Percentiles rank a stretch among this genome's conserved stretches.
Conservation (phyloP, 2,797 vertebrate species). For the Manis pentadactyla region DNA sequence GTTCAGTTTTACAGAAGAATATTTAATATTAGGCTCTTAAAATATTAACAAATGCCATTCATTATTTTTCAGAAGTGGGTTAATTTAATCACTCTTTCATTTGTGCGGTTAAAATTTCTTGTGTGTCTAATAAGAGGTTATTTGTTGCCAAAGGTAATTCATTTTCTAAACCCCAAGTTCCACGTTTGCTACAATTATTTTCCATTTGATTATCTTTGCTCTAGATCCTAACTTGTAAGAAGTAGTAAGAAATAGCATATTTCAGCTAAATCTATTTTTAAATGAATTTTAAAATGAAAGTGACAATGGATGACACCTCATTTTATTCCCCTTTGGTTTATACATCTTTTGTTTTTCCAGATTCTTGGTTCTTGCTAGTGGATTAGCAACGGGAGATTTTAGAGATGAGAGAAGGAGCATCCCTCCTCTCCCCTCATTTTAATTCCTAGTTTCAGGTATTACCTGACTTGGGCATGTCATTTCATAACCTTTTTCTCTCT, state of each 20-base stretch:
- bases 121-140: background rate
- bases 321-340: constrained; percentile 43
- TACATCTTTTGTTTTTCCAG: background rate
- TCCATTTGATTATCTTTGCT: constrained; percentile 32
- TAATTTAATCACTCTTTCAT: background rate
- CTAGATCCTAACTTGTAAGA: background rate
- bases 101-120: background rate
- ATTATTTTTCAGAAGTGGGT: background rate
- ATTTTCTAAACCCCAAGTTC: background rate
- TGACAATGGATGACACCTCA: background rate
- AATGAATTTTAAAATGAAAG: background rate
- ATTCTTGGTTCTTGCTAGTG: background rate
- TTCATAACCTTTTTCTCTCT: background rate
- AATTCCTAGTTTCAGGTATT: background rate
- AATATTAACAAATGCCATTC: constrained; percentile 5
- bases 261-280: constrained; percentile 7
- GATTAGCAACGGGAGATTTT: constrained; percentile 3
- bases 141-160: background rate
- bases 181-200: constrained; percentile 35
- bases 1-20: background rate
- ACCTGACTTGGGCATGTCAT: background rate
- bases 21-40: constrained; percentile 24
- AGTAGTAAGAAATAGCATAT: background rate
- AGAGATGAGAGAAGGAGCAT: background rate
- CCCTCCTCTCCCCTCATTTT: background rate